Base-by-base conservation (phyloP, 2,113 vertebrate genomes). In the Hipposideros armiger region DNA sequence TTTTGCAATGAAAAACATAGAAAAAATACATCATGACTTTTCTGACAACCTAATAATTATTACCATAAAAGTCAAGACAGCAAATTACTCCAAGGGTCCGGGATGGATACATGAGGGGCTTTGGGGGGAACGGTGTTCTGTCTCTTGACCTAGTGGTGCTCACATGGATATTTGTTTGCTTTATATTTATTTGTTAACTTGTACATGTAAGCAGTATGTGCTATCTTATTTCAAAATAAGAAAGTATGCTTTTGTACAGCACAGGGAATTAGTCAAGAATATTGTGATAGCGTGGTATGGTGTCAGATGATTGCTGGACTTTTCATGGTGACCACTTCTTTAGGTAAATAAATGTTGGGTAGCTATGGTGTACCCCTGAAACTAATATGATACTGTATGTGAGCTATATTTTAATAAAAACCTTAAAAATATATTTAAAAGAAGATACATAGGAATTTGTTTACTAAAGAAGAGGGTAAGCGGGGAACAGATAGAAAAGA, bases 141-240 rank as follows among this genome's bases (percentile, higher is more conserved):
- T 66, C 56, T 40, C 67, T 90, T 92, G 54, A 80, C 28, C 22
- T 60, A 76, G 36, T 47, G 47, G 52, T 45, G 40, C 47, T 66
- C 74, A 81, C 11, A 83, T 8, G 28, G 30, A 42, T 84, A 2
- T 85, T 60, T 93, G 5, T 81, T 66, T 93, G 40, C 26, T 89
- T 93, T 80, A 81, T 40, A 74, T 86, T 81, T 81, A 36, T 72
- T 50, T 80, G 2, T 47, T 72, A 94, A 87, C 83, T 47, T 94
- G 45, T 58, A 95, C 6, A 36, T 58, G 7, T 60, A 77, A 72
- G 17, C 87, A 80, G 8, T 84, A 70, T 20, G 6, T 50, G 72
- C 8, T 47, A 15, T 16, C 88, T 85, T 76, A 50, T n/a, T 26
- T 85, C 67, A 72, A 90, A 83, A 95, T 64, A 94, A 78, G 62